phyloP scores from a whole-genome alignment of 2,113 vertebrate genomes.

The Onychostoma macrolepis region DNA sequence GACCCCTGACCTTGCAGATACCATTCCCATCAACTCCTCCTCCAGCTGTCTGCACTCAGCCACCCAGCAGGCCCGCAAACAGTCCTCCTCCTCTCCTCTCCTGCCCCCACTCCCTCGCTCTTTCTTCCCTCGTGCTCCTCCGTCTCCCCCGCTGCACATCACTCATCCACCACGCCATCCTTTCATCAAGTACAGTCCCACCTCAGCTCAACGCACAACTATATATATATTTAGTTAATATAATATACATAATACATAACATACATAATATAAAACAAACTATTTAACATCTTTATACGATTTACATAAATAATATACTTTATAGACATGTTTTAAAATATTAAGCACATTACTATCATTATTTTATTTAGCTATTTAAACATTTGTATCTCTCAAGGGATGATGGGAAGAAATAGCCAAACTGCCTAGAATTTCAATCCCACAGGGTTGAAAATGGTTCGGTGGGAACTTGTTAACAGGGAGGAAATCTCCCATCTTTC shows the following conservation, averaged over 20 bases:
- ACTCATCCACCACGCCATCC: conserved; percentile 30
- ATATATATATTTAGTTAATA: too few relatives aligned
- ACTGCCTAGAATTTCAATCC: neutral
- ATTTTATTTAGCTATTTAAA: neutral
- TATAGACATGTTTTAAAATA: neutral
- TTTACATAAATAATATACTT: neutral
- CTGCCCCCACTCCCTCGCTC: conserved; percentile 31
- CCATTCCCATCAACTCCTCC: conserved; percentile 75
- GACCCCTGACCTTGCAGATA: conserved; percentile 72
- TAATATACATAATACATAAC: too few relatives aligned
- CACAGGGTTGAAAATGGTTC: conserved; percentile 44
- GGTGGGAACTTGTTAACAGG: conserved; percentile 38
- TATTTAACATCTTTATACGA: too few relatives aligned
- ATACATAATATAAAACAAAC: too few relatives aligned
- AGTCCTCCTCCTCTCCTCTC: conserved; percentile 42
- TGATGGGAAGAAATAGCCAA: conserved; percentile 6
- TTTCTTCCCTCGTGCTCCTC: conserved; percentile 50
- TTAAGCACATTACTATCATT: neutral
- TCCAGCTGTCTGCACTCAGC: conserved; percentile 62
- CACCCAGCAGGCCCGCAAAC: conserved; percentile 53
- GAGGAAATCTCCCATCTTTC: conserved; percentile 55
- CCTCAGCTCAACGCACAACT: neutral
- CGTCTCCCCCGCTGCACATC: conserved; percentile 30
- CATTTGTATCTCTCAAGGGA: neutral
- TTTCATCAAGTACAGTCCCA: conserved; percentile 27